These are phyloP conservation scores for Synergus gifuensis DNA, from an alignment of 2,888 invertebrate species.

Conservation along the genomic window DNA sequence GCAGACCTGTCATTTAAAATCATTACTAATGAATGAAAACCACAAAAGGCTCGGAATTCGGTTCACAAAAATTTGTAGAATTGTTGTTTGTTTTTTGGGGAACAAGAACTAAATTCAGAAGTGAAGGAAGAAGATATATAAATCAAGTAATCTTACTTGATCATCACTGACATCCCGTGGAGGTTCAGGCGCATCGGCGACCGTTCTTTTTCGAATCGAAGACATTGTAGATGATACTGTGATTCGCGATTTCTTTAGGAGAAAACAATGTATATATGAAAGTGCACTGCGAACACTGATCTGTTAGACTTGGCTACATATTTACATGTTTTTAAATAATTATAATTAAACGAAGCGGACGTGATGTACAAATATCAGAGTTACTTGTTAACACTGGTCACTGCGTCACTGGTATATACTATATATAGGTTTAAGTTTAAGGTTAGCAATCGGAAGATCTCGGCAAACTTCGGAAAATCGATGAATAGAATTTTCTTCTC, in stretches of 20 bases:
- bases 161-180: constrained; percentile 71
- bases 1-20: not conserved
- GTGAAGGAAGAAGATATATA: constrained; percentile 46
- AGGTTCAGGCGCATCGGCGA: constrained; percentile 65
- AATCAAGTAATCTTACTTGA: constrained; percentile 66
- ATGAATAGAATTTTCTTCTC: constrained; percentile 49
- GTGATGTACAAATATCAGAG: constrained; percentile 64
- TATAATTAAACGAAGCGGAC: constrained; percentile 64
- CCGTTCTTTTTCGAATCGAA: constrained; percentile 72
- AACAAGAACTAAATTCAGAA: constrained; percentile 7
- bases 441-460: constrained; percentile 51
- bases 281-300: constrained; percentile 61
- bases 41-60: not conserved
- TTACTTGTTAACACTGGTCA: constrained; percentile 48
- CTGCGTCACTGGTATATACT: no score
- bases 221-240: constrained; percentile 66
- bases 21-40: constrained; percentile 19
- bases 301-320: constrained; percentile 59
- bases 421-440: not conserved
- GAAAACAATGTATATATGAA: constrained; percentile 52
- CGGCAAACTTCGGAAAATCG: constrained; percentile 66
- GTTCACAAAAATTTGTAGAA: not conserved
- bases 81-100: not conserved
- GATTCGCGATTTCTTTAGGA: not conserved
- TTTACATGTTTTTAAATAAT: constrained; percentile 72